Percentiles rank a stretch among this genome's conserved stretches.
phyloP scores from a whole-genome alignment of 2,113 vertebrate species.

The Chauna torquata region DNA sequence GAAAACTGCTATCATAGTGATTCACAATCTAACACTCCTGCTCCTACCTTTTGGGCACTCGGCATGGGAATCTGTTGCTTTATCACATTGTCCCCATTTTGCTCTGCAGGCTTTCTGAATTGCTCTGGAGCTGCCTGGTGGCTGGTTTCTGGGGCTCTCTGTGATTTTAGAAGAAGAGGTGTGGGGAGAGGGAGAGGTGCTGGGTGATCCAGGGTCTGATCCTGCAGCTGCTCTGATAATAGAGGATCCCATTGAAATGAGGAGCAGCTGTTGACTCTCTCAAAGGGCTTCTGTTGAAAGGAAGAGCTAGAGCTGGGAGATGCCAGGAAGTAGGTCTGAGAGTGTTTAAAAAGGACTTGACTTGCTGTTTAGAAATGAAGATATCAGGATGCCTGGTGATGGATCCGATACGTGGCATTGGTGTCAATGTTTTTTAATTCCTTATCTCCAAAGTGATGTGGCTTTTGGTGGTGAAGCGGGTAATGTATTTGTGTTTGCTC shows the following conservation, averaged over 20 bases:
- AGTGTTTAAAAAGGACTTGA: neutral
- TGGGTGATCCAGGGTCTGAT: neutral
- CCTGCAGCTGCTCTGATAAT: slow-evolving; percentile 33
- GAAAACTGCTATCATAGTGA: neutral
- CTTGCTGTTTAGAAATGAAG: neutral
- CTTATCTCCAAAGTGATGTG: neutral
- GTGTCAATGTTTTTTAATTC: neutral
- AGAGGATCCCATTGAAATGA: slow-evolving; percentile 25
- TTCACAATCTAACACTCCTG: neutral
- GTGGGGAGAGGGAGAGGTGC: neutral
- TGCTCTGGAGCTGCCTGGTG: neutral
- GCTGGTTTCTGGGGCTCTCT: neutral
- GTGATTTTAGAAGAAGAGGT: neutral
- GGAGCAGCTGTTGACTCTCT: slow-evolving; percentile 44
- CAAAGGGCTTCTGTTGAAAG: slow-evolving; percentile 34
- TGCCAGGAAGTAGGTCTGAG: neutral
- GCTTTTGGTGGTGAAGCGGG: neutral
- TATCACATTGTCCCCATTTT: neutral
- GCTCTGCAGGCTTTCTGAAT: neutral
- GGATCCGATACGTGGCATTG: neutral
- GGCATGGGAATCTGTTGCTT: neutral
- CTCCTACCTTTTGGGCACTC: slow-evolving; percentile 13
- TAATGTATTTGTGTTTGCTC: neutral
- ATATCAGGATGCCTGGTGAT: neutral
- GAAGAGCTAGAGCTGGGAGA: neutral